phyloP scores from a whole-genome alignment of 2,113 vertebrate genomes.

The Odocoileus virginianus region DNA sequence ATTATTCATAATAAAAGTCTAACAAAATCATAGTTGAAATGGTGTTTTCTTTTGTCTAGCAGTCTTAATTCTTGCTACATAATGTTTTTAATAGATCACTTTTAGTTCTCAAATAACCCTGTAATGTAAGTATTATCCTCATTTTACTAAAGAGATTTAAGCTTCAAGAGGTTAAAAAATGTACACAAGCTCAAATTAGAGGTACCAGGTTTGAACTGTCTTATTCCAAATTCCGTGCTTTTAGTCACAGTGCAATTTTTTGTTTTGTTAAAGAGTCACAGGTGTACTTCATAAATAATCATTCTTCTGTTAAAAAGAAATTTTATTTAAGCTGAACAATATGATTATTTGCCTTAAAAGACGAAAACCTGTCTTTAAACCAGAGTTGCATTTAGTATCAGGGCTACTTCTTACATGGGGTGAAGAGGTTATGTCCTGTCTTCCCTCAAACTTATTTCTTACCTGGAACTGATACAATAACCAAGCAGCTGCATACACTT shows the following conservation, averaged over 20 bases:
- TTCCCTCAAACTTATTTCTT: slow-evolving; percentile 25
- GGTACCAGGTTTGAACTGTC: neutral
- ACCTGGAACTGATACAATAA: slow-evolving; percentile 14
- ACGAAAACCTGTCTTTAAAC: slow-evolving; percentile 42
- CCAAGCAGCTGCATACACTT: neutral
- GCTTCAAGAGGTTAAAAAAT: neutral
- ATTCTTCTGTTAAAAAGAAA: neutral
- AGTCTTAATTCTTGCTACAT: neutral
- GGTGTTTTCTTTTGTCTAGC: neutral
- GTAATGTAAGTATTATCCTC: neutral
- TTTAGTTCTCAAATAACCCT: neutral
- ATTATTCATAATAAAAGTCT: slow-evolving; percentile 26
- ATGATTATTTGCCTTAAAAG: neutral
- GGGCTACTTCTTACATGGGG: neutral
- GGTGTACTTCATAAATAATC: neutral
- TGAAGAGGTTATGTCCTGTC: neutral
- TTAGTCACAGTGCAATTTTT: neutral
- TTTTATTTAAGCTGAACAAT: neutral
- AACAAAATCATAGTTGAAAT: slow-evolving; percentile 23
- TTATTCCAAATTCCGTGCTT: neutral
- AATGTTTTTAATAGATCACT: neutral
- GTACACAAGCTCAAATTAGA: neutral
- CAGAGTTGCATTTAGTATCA: neutral
- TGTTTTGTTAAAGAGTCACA: neutral
- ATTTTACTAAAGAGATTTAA: neutral